Conservation (phyloP, 2,113 vertebrate species). For the Glaucidium brasilianum region DNA sequence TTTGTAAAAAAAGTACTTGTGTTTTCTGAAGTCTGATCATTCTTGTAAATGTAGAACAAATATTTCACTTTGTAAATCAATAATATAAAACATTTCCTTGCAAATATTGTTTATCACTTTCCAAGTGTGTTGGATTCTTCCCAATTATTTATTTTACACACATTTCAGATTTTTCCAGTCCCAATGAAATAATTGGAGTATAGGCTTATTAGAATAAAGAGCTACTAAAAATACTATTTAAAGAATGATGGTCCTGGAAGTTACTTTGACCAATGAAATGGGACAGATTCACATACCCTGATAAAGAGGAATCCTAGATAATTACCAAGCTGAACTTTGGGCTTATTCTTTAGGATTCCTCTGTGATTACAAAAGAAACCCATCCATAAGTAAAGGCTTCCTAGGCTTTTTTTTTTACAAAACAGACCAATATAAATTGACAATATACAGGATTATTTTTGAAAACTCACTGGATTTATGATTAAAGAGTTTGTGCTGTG, state of each 20-base stretch:
- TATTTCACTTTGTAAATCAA: not conserved
- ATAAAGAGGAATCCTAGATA: conserved; percentile 64
- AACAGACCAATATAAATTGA: not conserved
- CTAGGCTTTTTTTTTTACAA: conserved; percentile 15
- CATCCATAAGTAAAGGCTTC: conserved; percentile 35
- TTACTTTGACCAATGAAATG: conserved; percentile 50
- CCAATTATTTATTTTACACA: not conserved
- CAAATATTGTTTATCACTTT: not conserved
- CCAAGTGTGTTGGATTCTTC: not conserved
- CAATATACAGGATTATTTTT: not conserved
- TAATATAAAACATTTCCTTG: not conserved
- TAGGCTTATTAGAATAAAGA: not conserved
- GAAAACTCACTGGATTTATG: not conserved
- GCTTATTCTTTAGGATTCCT: conserved; percentile 53
- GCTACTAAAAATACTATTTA: not conserved
- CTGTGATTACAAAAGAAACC: conserved; percentile 44
- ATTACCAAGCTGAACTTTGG: conserved; percentile 53
- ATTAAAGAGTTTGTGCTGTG: not conserved
- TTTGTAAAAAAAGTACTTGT: not conserved
- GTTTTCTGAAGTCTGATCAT: not conserved
- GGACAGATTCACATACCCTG: conserved; percentile 45
- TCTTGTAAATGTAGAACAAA: not conserved
- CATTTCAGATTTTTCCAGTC: not conserved
- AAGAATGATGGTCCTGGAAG: not conserved
- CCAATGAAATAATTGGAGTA: not conserved